These are phyloP conservation scores for Heliconius ethilla DNA, from an alignment of 2,888 invertebrate species.

Conservation along the genomic window DNA sequence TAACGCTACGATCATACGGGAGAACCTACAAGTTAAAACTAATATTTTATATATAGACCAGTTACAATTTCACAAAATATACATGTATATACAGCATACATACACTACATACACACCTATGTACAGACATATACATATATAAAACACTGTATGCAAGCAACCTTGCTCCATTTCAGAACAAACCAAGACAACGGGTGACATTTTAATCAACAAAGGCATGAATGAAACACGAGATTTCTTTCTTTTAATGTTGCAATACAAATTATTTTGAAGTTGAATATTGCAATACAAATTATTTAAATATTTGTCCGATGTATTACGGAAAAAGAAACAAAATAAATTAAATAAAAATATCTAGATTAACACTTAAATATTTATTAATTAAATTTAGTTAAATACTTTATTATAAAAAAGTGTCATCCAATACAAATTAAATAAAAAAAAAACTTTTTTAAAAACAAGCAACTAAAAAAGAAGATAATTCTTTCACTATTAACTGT, in stretches of 20 bases:
- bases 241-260: constrained; percentile 12
- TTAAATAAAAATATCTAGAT: background rate
- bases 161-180: constrained; percentile 17
- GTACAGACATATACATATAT: background rate
- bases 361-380: too few species aligned
- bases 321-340: background rate
- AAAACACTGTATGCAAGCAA: background rate
- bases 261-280: background rate
- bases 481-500: background rate
- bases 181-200: constrained; percentile 21
- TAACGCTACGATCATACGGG: too few species aligned
- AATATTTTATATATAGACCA: too few species aligned
- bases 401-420: too few species aligned
- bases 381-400: too few species aligned
- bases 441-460: too few species aligned
- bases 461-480: background rate
- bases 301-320: background rate
- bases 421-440: too few species aligned
- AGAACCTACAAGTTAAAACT: too few species aligned
- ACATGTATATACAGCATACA: background rate
- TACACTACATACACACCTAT: background rate
- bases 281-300: constrained; percentile 1
- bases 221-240: constrained; percentile 20
- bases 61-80: too few species aligned
- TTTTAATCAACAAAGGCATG: constrained; percentile 26